Base-by-base conservation (phyloP, 92 coral and sea anemone genomes). In the Siderastrea siderea region DNA sequence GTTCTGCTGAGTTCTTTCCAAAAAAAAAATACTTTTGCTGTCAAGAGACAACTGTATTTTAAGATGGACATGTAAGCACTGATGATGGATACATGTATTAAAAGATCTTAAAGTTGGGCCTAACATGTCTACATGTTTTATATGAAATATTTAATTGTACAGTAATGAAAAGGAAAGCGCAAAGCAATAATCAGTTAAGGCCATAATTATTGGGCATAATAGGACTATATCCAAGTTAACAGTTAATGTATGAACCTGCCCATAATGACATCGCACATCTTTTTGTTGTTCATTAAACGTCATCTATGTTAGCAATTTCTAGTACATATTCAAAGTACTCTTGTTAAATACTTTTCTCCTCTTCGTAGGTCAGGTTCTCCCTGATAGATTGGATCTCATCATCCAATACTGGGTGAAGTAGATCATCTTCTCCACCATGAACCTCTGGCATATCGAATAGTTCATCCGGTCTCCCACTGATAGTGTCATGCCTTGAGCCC, bases 391-490 rank as follows among this genome's bases (percentile, higher is more conserved):
- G 66, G 68, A 92, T 76, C 83, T 81, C 84, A 74, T 76, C 80
- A 53, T 77, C 91, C 51, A 85, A 63, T 79, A 89, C 54, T 55
- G 90, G 88, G 69, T 68, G 86, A 85, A 89, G 91, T 77, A 86
- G 77, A 75, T 62, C 81, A 92, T 86, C 91, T 54, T 47, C 92
- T 60, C 96, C 92, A n/a, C 92, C 93, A 58, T 93, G 89, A 63
- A 79, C 79, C 69, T 93, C 92, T 90, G 91, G 91, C 60, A 93
- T 89, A 83, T 55, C 84, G 81, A 79, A 92, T 15, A 90, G 95
- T 81, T 93, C 89, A 75, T 93, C 88, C 9, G 93, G 93, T 86
- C 93, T 90, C 64, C 95, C 95, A 86, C 93, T 89, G 54, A 92
- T 73, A 53, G 90, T 89, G 83, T 75, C 95, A 80, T 90, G 68